Conservation (phyloP, 2,113 vertebrate species). For the Phylloscopus trochiloides region DNA sequence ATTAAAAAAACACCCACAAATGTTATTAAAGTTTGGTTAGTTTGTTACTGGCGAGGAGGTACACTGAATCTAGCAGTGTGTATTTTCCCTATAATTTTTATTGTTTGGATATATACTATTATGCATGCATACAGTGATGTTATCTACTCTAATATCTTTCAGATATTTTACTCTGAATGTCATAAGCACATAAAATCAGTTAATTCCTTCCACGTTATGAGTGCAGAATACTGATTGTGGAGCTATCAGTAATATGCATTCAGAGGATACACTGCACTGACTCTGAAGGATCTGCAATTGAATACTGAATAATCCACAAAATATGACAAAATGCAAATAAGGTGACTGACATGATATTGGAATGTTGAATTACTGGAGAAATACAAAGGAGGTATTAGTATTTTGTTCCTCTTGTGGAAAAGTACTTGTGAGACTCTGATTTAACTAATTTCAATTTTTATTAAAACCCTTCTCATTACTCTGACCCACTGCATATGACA, state of each 20-base stretch:
- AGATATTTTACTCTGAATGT: conserved; percentile 27
- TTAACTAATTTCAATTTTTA: conserved; percentile 30
- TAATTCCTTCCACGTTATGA: conserved; percentile 40
- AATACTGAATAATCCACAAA: conserved; percentile 56
- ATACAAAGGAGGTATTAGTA: conserved; percentile 40
- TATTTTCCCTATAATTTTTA: not conserved
- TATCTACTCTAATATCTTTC: conserved; percentile 4
- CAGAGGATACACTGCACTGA: not conserved
- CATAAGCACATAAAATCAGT: conserved; percentile 43
- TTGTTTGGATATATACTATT: not conserved
- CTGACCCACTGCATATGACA: conserved; percentile 18
- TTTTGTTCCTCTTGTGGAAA: conserved; percentile 24
- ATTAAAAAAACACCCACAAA: not conserved
- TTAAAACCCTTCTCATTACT: conserved; percentile 7
- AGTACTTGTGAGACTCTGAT: not conserved
- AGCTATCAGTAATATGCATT: conserved; percentile 23
- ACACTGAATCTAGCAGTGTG: not conserved
- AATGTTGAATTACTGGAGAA: not conserved
- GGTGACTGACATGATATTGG: conserved; percentile 11
- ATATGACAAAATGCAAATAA: conserved; percentile 49
- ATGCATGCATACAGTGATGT: not conserved
- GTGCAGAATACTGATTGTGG: conserved; percentile 41
- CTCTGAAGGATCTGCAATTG: not conserved
- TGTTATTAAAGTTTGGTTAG: not conserved
- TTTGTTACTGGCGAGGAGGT: not conserved